phyloP scores from a whole-genome alignment of 2,888 invertebrate species.

The Volucella zonaria region DNA sequence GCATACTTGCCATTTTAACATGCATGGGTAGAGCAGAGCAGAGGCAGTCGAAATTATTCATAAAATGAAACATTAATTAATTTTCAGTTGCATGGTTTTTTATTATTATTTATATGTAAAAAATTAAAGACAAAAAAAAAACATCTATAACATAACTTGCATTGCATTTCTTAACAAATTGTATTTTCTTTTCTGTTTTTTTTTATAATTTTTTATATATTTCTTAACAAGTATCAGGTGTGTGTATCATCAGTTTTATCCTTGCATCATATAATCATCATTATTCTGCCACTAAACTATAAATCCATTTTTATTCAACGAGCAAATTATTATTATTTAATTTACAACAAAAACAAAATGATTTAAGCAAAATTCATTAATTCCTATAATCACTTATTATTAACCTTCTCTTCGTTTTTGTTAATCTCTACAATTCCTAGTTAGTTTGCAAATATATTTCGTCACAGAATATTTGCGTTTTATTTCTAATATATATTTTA shows the following conservation, averaged over 20 bases:
- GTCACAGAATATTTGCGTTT: not conserved
- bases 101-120: slow-evolving; percentile 43
- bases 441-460: slow-evolving; percentile 13
- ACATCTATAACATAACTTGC: slow-evolving; percentile 55
- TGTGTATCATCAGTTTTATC: slow-evolving; percentile 51
- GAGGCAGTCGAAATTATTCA: too few species aligned
- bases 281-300: slow-evolving; percentile 32
- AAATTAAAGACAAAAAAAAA: slow-evolving; percentile 34
- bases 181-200: slow-evolving; percentile 23
- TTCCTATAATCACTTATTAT: slow-evolving; percentile 30
- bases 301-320: slow-evolving; percentile 20
- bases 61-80: slow-evolving; percentile 14
- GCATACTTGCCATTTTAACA: too few species aligned
- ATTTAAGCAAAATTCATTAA: slow-evolving; percentile 22
- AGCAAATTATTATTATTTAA: slow-evolving; percentile 14
- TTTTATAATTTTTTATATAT: slow-evolving; percentile 15
- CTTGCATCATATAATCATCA: slow-evolving; percentile 44
- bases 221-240: slow-evolving; percentile 55
- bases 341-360: slow-evolving; percentile 6
- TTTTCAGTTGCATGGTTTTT: slow-evolving; percentile 26
- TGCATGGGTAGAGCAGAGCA: too few species aligned
- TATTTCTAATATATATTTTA: slow-evolving; percentile 14
- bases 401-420: not conserved
- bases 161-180: slow-evolving; percentile 56
- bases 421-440: slow-evolving; percentile 28